Base-by-base conservation (phyloP, 2,113 vertebrate species). In the Caranx ignobilis region DNA sequence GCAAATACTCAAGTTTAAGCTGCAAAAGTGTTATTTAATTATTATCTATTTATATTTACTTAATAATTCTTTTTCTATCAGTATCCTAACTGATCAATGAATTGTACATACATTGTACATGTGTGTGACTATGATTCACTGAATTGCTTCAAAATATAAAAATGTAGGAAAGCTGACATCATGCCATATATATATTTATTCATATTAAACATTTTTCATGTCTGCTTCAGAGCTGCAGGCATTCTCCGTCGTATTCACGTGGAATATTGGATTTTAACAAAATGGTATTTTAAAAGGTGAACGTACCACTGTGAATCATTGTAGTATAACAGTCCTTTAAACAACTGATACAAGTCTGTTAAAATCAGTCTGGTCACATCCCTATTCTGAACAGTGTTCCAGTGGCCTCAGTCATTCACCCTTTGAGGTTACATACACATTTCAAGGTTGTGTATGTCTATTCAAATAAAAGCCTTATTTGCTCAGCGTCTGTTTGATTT, bases 381-480 rank as follows among this genome's bases (percentile, higher is more conserved):
- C 83, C 54, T 78, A 2, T 45, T 80, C 34, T 47, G 34, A 67
- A 74, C 56, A 70, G 64, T 62, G 88, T 80, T 48, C 43, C 61
- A 77, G 39, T 71, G 59, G 83, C 63, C 69, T 21, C 63, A 81
- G 75, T 91, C 73, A 79, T 82, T 75, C 87, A 84, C 63, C 68
- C 88, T 13, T 15, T 11, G n/a, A 35, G 67, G 34, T 31, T 55
- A 41, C 52, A 70, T 41, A 21, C 35, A 41, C 52, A 56, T 26
- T 18, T 56, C 34, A 89, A 90, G 77, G 80, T 88, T 89, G 83
- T 88, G 79, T 82, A 88, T 89, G 86, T 88, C 84, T 88, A 90
- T 91, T 94, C 79, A 91, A 92, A 93, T 92, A 93, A 91, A 87
- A 80, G 67, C 85, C 71, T 70, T 93, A 92, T 94, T 95, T 95